phyloP scores from a whole-genome alignment of 2,888 invertebrate species.

The Hypolimnas misippus region DNA sequence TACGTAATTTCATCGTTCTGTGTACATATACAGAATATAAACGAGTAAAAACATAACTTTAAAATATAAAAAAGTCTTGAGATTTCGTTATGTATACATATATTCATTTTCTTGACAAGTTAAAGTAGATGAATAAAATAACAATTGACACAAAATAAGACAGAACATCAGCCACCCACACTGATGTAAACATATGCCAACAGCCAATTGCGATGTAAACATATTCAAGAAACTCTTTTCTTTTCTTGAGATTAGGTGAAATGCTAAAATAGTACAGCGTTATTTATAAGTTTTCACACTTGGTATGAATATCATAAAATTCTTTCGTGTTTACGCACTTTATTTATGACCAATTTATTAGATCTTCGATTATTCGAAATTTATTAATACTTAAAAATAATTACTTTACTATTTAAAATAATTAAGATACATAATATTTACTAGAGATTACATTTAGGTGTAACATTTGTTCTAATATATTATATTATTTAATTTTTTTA shows the following conservation, averaged over 20 bases:
- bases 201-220: not conserved
- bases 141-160: constrained; percentile 27
- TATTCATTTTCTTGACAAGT: constrained; percentile 25
- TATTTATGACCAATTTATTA: too few relatives aligned
- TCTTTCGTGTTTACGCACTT: too few relatives aligned
- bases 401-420: too few relatives aligned
- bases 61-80: not conserved
- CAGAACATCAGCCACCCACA: constrained; percentile 32
- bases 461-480: too few relatives aligned
- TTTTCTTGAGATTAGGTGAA: constrained; percentile 8
- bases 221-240: not conserved
- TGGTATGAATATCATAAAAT: too few relatives aligned
- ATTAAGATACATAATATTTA: too few relatives aligned
- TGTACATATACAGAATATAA: not conserved
- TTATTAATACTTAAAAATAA: too few relatives aligned
- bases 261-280: not conserved
- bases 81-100: not conserved
- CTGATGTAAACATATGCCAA: not conserved
- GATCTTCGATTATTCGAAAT: too few relatives aligned
- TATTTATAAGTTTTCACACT: not conserved
- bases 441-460: too few relatives aligned
- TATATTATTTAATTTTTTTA: too few relatives aligned
- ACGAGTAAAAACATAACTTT: not conserved
- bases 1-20: too few relatives aligned
- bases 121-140: constrained; percentile 31